Evolutionary conservation across 1,140 invertebrate genomes (phyloP).

Genomic region (Diachasmimorpha longicaudata): DNA sequence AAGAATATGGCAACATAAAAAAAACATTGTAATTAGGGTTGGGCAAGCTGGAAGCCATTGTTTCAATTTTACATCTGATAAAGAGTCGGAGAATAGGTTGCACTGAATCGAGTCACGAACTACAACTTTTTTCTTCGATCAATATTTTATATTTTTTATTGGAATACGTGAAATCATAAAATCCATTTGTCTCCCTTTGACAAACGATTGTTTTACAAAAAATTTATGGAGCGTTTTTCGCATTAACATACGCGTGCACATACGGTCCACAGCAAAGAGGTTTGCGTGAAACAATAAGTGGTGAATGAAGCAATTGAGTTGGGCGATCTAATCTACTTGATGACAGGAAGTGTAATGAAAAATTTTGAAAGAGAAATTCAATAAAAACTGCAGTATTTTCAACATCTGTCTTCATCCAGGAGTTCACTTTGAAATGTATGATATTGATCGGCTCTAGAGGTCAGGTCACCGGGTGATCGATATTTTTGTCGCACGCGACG

Average conservation of each 20-base stretch:
- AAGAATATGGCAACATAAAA: neutral
- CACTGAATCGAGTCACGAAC: neutral
- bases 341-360: neutral
- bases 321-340: neutral
- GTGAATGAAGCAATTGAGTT: neutral
- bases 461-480: conserved; percentile 1
- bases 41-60: neutral
- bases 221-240: no score
- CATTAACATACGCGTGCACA: neutral
- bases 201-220: no score
- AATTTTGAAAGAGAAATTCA: neutral
- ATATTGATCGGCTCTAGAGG: neutral
- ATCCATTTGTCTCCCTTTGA: no score
- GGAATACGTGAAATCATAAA: no score
- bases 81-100: neutral
- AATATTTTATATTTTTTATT: neutral
- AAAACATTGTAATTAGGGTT: neutral
- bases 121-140: neutral
- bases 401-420: neutral
- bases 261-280: neutral
- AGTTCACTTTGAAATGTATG: neutral
- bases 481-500: neutral
- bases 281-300: neutral
- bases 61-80: neutral
- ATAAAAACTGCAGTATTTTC: neutral